These are phyloP conservation scores for Chelonoidis abingdonii DNA, from an alignment of 2,113 vertebrate genomes.

Conservation along the genomic window DNA sequence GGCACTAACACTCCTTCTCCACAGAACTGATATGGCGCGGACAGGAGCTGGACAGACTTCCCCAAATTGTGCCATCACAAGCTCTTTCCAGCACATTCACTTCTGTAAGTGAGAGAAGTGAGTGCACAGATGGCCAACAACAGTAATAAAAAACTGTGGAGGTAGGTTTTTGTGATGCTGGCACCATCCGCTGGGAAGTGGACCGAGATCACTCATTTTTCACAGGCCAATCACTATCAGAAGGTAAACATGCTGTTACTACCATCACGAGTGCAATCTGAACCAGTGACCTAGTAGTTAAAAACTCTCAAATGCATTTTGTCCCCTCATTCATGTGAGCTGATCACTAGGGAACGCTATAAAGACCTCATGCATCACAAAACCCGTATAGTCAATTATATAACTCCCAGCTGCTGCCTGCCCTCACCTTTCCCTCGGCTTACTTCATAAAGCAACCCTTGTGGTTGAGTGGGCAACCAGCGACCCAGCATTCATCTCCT, in stretches of 20 bases:
- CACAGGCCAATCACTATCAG: not conserved
- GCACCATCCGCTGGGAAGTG: not conserved
- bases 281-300: not conserved
- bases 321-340: not conserved
- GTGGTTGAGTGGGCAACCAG: not conserved
- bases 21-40: not conserved
- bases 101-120: not conserved
- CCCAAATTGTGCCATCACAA: not conserved
- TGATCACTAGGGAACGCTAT: not conserved
- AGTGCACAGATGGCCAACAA: not conserved
- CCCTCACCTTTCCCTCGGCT: not conserved
- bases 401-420: not conserved
- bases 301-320: not conserved
- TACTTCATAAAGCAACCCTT: not conserved
- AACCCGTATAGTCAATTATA: not conserved
- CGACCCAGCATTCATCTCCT: not conserved
- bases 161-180: not conserved
- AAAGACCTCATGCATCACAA: not conserved
- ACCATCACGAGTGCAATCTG: not conserved
- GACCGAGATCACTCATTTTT: not conserved
- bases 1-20: not conserved
- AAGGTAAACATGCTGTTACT: not conserved
- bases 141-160: not conserved
- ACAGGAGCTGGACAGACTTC: not conserved
- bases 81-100: rapidly evolving